Percentiles rank a stretch among this genome's conserved stretches.
Conservation (phyloP, 37 sponge, comb jelly and placozoan genomes). For the Dysidea cf. avara region DNA sequence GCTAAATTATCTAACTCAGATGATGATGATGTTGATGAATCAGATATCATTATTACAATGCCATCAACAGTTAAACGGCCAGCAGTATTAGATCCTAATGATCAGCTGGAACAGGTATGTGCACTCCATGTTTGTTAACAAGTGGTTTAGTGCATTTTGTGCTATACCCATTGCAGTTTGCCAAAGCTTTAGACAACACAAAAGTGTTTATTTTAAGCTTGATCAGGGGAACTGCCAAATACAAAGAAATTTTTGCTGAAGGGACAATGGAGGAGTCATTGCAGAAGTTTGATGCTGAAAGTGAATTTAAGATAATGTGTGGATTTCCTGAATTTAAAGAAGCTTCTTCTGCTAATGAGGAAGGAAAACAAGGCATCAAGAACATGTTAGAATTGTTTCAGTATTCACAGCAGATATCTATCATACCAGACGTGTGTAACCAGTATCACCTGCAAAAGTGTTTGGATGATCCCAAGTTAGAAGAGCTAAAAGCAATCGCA, state of each 20-base stretch:
- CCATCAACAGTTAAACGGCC: too few relatives aligned
- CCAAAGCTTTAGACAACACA: slow-evolving; percentile 5
- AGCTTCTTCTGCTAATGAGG: background rate
- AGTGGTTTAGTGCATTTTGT: too few relatives aligned
- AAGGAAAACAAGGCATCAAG: slow-evolving; percentile 5
- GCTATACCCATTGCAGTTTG: background rate
- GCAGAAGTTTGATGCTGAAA: background rate
- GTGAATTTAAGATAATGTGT: slow-evolving; percentile 3
- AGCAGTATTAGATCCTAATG: too few relatives aligned
- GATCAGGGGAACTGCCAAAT: slow-evolving; percentile 48
- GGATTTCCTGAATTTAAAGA: slow-evolving; percentile 5
- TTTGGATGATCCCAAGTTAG: slow-evolving; percentile 5
- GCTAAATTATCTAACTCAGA: too few relatives aligned
- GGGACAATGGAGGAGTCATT: slow-evolving; percentile 20
- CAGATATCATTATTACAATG: too few relatives aligned
- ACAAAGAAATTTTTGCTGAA: slow-evolving; percentile 55
- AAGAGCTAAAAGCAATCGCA: slow-evolving; percentile 16
- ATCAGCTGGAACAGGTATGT: too few relatives aligned
- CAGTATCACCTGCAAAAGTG: slow-evolving; percentile 39
- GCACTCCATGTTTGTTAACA: too few relatives aligned
- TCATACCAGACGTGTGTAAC: slow-evolving; percentile 25
- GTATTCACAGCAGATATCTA: slow-evolving; percentile 12
- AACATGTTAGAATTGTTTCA: slow-evolving; percentile 39
- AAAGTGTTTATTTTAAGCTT: slow-evolving; percentile 32
- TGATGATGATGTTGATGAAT: too few relatives aligned